Base-by-base conservation (phyloP, 1,140 invertebrate genomes). In the Aleiodes sp. region DNA sequence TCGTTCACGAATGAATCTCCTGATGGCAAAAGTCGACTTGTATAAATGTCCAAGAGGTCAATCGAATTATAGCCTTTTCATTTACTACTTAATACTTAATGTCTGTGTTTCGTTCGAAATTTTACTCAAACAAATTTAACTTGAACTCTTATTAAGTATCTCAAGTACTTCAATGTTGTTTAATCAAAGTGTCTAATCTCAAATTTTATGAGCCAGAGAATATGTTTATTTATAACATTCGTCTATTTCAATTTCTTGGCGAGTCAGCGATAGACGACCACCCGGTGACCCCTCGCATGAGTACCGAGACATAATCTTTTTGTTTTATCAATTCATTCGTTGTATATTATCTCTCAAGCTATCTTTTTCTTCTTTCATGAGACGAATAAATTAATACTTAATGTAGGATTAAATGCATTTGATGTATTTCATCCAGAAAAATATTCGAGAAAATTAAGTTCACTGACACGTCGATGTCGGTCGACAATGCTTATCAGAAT, bases 61-160 rank as follows among this genome's bases (percentile, higher is more conserved):
- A 52, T 52, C 46, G 21, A 52, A 24, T 52, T 52, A 26, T 1
- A 4, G 31, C 29, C 19, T 68, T 60, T 57, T 68, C 52, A 26
- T 21, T 21, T 16, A 52, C 46, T 52, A 52, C 46, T 52, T 52
- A 52, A 31, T 61, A n/a, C 21, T 24, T 12, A 14, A 29, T 14
- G 57, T 19, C 43, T 28, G 52, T 68, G 24, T 63, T 63, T 39
- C 39, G 43, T 26, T 41, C 39, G 24, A 16, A 14, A 61, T 61
- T 24, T 24, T 61, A 35, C 37, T 61, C n/a, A n/a, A n/a, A n/a
- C n/a, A n/a, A n/a, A n/a, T n/a, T n/a, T n/a, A n/a, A n/a, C n/a
- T n/a, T n/a, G n/a, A n/a, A n/a, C n/a, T n/a, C n/a, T n/a, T n/a
- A n/a, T n/a, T n/a, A n/a, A n/a, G n/a, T n/a, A n/a, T n/a, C n/a